Evolutionary conservation across 1,140 invertebrate species (phyloP), one percentile per base, ranked within the genome.

Genomic region (Drosophila kanapiae): DNA sequence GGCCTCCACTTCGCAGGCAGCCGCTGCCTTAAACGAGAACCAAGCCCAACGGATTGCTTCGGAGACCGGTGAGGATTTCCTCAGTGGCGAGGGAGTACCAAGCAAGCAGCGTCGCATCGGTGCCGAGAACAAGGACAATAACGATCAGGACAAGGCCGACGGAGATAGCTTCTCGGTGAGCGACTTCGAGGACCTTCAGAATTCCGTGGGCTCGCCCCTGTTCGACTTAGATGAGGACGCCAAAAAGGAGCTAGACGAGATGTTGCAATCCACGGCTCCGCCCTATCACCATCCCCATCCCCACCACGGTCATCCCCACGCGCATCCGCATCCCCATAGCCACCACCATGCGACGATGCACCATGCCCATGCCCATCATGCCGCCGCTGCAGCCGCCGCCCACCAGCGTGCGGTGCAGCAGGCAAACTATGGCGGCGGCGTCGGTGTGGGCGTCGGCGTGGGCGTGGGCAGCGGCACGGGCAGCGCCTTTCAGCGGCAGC

Each of bases 211-310:
- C 77, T 93, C 92, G 75, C 82, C 84, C 64, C 72, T 93, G 47
- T 93, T 93, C 68, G 87, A 92, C 86, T 93, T 93, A 91, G 92
- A 92, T 92, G 88, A 93, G 79, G 91, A 92, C 77, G 88, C 92
- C 79, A 91, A 92, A 45, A 86, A 87, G 75, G 91, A 91, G 84
- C 42, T 92, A 92, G 92, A 88, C 79, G 92, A 88, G 77, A 93
- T 93, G 92, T 82, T 93, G 71, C 92, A 93, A 86, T 93, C 92
- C 51, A 83, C 91, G 43, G 85, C 81, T 61, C 84, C 91, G 62
- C 75, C 91, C 53, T 91, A 87, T 38, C 82, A 83, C 31, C 88
- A 87, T 37, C 82, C 61, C 23, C 76, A 86, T 40, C 68, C 81
- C 53, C 82, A 76, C n/a, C 69, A 74, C 23, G 70, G 68, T 31